Base-by-base conservation (phyloP, 2,888 invertebrate genomes). In the Polydrusus cervinus region DNA sequence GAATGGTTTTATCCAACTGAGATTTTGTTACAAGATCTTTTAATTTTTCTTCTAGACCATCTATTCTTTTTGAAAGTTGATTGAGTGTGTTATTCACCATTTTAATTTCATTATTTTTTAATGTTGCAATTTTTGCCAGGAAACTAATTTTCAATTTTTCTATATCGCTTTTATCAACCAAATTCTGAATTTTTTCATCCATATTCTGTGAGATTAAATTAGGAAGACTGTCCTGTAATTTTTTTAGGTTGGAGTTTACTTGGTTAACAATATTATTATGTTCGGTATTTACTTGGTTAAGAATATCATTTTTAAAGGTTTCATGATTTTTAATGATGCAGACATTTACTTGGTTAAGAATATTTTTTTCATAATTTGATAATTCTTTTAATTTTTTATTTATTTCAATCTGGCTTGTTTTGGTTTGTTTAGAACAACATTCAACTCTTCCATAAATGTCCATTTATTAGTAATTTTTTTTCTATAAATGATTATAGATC, bases 61-160 rank as follows among this genome's bases (percentile, higher is more conserved):
- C 6, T 43, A n/a, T 43, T 43, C n/a, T 6, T 43, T 43, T 43
- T 43, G 0, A 13, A 43, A 43, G 13, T 43, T 43, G 43, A n/a
- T n/a, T n/a, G n/a, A n/a, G n/a, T n/a, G n/a, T n/a, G n/a, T n/a
- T 43, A 43, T 43, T n/a, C 1, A 43, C 7, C 43, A 13, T 43
- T 43, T 43, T 43, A 43, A 43, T 43, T n/a, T 43, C 43, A n/a
- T 43, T 43, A 43, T 43, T n/a, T n/a, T n/a, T n/a, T n/a, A n/a
- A n/a, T n/a, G n/a, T n/a, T n/a, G n/a, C 43, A 13, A 13, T 43
- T 43, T 43, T 43, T 6, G 1, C 43, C 1, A 43, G 13, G 43
- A 43, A 43, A 43, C 0, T 13, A 43, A 43, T n/a, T 43, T 43
- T 43, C 6, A 43, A 43, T 43, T 43, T 43, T 43, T 43, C 13